Evolutionary conservation across 2,888 invertebrate species (phyloP), one percentile per base, ranked within the genome.

Genomic region (Synergus umbraculus): DNA sequence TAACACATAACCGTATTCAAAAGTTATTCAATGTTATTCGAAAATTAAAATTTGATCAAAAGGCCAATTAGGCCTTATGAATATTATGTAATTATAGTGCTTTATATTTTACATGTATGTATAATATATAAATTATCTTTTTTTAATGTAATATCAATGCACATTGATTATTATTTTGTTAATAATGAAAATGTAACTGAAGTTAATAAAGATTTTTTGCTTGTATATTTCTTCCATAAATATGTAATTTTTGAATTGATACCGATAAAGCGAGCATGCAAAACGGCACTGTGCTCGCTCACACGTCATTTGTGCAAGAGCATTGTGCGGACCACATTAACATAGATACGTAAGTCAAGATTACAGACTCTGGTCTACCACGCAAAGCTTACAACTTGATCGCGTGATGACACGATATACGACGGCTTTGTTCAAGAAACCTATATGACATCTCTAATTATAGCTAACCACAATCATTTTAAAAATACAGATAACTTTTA

Each of bases 291-390:
- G 37, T 49, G 49, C 49, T 69, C 29, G 49, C 49, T 54, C n/a
- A 37, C 49, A 69, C 49, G 69, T 29, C 15, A 69, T 69, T 81
- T 60, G 78, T 65, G 82, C 81, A 80, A 83, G 81, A 46, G 46
- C 46, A 63, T 29, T 83, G 81, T 83, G 84, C 81, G 83, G 84
- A 84, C 81, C 84, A 81, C 83, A 85, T 86, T 86, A 85, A 81
- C 85, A 85, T 86, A 86, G 86, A 85, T 83, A 84, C 85, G 78
- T 84, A 81, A 82, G 84, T 85, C 83, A 85, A 85, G 86, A 86
- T 85, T 86, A 82, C 83, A 37, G 5, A 37, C 81, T 83, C 49
- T 69, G 13, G 22, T 15, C 29, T 69, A 54, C 46, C 22, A 69
- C 46, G 69, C 49, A 54, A 69, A 69, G 46, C 69, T 69, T 69